Base-by-base conservation (phyloP, 2,888 invertebrate genomes). In the Tubiluchus corallicola region DNA sequence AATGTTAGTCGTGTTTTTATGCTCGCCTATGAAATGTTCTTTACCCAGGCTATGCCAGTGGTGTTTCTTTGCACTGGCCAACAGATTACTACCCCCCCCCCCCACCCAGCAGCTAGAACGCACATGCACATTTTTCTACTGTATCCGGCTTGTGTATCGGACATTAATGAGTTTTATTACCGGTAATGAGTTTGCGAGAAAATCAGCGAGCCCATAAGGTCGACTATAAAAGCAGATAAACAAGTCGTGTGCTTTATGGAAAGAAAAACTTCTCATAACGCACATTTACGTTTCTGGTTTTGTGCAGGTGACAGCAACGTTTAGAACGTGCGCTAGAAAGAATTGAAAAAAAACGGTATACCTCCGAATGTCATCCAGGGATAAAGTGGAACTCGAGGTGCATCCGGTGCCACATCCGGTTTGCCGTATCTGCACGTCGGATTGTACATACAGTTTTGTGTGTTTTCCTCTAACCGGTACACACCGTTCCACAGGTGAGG, bases 341-440 rank as follows among this genome's bases (percentile, higher is more conserved):
- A 29, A 29, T 9, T 29, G 5, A 29, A 29, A 9, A 9, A 29
- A 29, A n/a, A 15, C 16, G 5, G 16, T 39, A n/a, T 69, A 87
- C 88, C 88, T 87, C 87, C 87, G 74, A 88, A 87, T 71, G 87
- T 87, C 88, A 88, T 88, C 88, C 88, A 88, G 58, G 88, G 88
- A 71, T 88, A 88, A 73, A 88, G 88, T 63, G 85, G 29, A 9
- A 29, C 29, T 29, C 29, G 29, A 29, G 29, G 29, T 9, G 29
- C 29, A n/a, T 29, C 29, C 9, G 29, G 9, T 9, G 29, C n/a
- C 29, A 29, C 29, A 9, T 29, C 29, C 29, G 29, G 29, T n/a
- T 29, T 29, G 9, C 29, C 29, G 29, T 29, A 29, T 9, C 29
- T 9, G n/a, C 29, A 29, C n/a, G 29, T 29, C 29, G 29, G 9